Base-by-base conservation (phyloP, 2,797 vertebrate genomes). In the Iguana delicatissima region DNA sequence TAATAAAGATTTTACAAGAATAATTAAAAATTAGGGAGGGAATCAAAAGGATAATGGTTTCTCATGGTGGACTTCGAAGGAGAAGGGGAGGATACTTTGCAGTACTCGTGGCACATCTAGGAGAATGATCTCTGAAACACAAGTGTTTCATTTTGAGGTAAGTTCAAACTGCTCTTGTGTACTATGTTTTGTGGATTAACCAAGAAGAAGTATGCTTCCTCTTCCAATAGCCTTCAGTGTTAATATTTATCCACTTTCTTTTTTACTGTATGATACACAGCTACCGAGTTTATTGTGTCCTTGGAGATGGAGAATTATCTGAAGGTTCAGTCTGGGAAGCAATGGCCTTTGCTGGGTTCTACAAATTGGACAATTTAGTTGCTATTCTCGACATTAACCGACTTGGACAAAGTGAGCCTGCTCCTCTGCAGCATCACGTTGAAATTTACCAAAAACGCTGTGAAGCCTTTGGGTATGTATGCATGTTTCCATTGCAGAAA, bases 251-350 rank as follows among this genome's bases (percentile, higher is more conserved):
- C 26, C 18, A 69, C 9, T 16, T 90, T 87, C 8, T 20, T 82
- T 89, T 88, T 91, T 14, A 5, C 52, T 84, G 10, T 84, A 59
- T 79, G 20, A 50, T 87, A 76, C 32, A 67, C 95, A 99, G 99
- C 95, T 99, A 99, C 93, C 98, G 98, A 3, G 98, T 99, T 85
- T 99, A 97, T 94, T 99, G 99, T 94, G 81, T 99, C 96, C 95
- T 99, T 93, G 99, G 99, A 72, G 99, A 99, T 89, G 99, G 98
- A 6, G 99, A 99, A 96, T 95, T 99, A 94, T 99, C 99, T 0
- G 99, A 99, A 96, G 99, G 99, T 16, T 98, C 99, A 0, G 98
- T 99, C 86, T 99, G 99, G 99, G 99, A 99, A 96, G 99, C 99
- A 94, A 99, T 99, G 99, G 98, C 98, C 20, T 99, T 99, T n/a